Evolutionary conservation across 64 coral and sea anemone genomes (phyloP), one percentile per base, ranked within the genome.

Genomic region (Platygyra sinensis): DNA sequence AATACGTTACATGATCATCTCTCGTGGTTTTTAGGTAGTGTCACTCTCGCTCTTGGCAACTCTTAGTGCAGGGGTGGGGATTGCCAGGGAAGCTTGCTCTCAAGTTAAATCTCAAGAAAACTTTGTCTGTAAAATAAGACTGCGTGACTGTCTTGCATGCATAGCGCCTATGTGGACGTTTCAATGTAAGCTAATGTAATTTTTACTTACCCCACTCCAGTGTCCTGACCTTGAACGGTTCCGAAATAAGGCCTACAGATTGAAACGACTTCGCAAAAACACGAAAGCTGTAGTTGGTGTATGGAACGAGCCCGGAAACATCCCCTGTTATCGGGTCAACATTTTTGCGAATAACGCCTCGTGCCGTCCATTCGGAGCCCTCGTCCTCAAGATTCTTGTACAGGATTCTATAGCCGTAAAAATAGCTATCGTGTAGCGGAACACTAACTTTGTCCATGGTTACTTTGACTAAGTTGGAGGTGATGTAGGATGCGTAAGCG

Each of bases 251-350:
- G 32, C 81, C 81, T 50, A 3, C 81, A 13, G 81, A 72, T 22
- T 85, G 20, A 28, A 85, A 85, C 10, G 81, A 85, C n/a, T 0
- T 22, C 7, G 81, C 62, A 36, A 51, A 50, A 17, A 85, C 81
- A 19, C 81, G 81, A 51, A 85, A 71, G 81, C 60, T 85, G 63
- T 85, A 85, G 10, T 85, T 85, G 62, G 81, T 85, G 15, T 85
- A 51, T 27, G 62, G n/a, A 25, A 16, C n/a, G 7, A 85, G 13
- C 6, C 42, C 5, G 7, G 8, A 17, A 19, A 2, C 18, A 71
- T 16, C 11, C 10, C 6, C 10, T 69, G 65, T 15, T 42, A 31
- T 33, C 4, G 20, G 11, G 8, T 36, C 36, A 14, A 38, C 16
- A 72, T 85, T 71, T n/a, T 24, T 28, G 2, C 81, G 81, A 38